Percentiles rank a stretch among this genome's conserved stretches.
Conservation (phyloP, 2,113 vertebrate genomes). For the Phrynocephalus versicolor region DNA sequence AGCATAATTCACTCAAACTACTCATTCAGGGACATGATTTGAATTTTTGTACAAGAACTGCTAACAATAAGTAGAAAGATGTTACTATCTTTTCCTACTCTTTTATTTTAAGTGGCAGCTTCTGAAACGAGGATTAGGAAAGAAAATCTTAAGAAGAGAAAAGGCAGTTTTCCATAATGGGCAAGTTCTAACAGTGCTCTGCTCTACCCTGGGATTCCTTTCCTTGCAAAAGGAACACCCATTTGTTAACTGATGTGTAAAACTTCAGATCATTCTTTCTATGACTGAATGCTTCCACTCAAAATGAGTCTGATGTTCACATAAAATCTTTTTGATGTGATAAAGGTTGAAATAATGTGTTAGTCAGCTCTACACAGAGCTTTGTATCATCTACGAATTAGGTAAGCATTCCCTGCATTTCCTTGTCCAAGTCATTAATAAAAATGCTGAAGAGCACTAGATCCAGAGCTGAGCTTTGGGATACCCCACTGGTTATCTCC, state of each 20-base stretch:
- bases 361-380: no score
- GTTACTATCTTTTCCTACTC: constrained; percentile 66
- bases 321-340: constrained; percentile 56
- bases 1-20: constrained; percentile 42
- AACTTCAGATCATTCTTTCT: constrained; percentile 66
- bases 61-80: constrained; percentile 55
- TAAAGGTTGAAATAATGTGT: constrained; percentile 17
- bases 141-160: constrained; percentile 75
- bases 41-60: constrained; percentile 66
- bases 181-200: constrained; percentile 50
- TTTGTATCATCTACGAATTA: no score
- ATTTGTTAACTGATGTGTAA: constrained; percentile 74
- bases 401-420: no score
- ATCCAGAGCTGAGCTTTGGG: no score
- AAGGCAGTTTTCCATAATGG: constrained; percentile 51
- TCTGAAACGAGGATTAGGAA: constrained; percentile 76
- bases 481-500: no score
- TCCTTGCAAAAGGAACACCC: constrained; percentile 69
- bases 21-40: constrained; percentile 40
- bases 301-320: constrained; percentile 44
- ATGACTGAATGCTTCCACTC: constrained; percentile 61
- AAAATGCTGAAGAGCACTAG: no score
- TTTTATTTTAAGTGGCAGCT: constrained; percentile 59
- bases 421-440: no score
- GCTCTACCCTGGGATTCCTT: constrained; percentile 66